These are phyloP conservation scores for Neotoma lepida DNA, from an alignment of 2,113 vertebrate genomes.

Conservation along the genomic window DNA sequence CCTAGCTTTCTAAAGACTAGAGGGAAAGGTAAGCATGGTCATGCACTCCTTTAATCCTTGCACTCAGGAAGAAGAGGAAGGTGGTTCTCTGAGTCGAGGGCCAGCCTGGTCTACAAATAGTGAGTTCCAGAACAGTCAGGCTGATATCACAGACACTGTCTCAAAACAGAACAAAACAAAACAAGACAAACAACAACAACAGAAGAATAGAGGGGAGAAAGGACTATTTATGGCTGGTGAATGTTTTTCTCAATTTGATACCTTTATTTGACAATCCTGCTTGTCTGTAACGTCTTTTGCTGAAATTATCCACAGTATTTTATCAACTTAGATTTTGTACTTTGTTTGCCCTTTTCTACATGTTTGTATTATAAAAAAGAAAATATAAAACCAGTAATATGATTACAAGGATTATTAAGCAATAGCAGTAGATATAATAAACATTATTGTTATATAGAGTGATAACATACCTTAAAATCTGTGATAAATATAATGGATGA, in stretches of 20 bases:
- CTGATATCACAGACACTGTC: background rate
- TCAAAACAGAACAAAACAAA: background rate
- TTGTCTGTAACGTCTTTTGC: constrained; percentile 68
- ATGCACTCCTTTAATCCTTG: background rate
- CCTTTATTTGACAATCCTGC: constrained; percentile 65
- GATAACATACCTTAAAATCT: constrained; percentile 62
- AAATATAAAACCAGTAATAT: constrained; percentile 58
- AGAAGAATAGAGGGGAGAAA: constrained; percentile 55
- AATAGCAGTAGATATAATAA: constrained; percentile 56
- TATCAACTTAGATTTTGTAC: constrained; percentile 57
- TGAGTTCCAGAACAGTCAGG: background rate
- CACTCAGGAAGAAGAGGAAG: background rate
- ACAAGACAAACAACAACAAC: background rate
- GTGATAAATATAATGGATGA: constrained; percentile 68
- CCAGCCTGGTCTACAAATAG: background rate
- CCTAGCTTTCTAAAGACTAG: constrained; percentile 19
- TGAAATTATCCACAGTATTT: constrained; percentile 59
- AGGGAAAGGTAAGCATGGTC: background rate
- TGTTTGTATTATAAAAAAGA: constrained; percentile 39
- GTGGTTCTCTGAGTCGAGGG: background rate
- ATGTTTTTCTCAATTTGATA: constrained; percentile 61
- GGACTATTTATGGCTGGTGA: constrained; percentile 49
- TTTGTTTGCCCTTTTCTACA: constrained; percentile 55
- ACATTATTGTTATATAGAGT: constrained; percentile 55
- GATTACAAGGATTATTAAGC: constrained; percentile 63